Evolutionary conservation across 2,888 invertebrate species (phyloP).

Genomic region (Podotricha telesiphe): DNA sequence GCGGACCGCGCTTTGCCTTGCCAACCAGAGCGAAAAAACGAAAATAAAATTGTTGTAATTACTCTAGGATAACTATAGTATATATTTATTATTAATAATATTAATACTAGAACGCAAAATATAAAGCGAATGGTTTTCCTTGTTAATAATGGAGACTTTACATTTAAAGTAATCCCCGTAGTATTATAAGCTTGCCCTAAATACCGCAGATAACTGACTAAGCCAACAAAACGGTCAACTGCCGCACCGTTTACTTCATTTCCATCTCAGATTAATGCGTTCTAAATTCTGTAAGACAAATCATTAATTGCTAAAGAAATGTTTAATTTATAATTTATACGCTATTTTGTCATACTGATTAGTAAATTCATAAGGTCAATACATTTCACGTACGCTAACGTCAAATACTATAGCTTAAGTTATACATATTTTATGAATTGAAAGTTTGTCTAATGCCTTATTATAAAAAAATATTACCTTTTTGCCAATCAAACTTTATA

Average conservation of each 20-base stretch:
- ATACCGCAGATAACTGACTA: conserved; percentile 35
- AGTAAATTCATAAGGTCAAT: not conserved
- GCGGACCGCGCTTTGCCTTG: too few relatives aligned
- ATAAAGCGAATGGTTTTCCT: not conserved
- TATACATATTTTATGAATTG: too few relatives aligned
- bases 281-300: conserved; percentile 25
- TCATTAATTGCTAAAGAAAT: conserved; percentile 12
- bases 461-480: too few relatives aligned
- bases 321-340: conserved; percentile 8
- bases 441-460: too few relatives aligned
- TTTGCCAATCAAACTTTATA: too few relatives aligned
- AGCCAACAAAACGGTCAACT: conserved; percentile 33
- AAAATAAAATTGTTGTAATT: too few relatives aligned
- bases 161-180: conserved; percentile 23
- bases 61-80: too few relatives aligned
- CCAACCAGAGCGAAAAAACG: too few relatives aligned
- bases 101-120: not conserved
- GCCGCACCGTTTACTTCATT: conserved; percentile 24
- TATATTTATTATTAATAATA: too few relatives aligned
- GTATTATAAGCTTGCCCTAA: conserved; percentile 33
- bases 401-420: too few relatives aligned
- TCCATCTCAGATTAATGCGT: conserved; percentile 22
- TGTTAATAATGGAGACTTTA: not conserved
- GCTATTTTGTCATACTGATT: not conserved
- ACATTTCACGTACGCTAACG: too few relatives aligned